Base-by-base conservation (phyloP, 2,113 vertebrate genomes). In the Proteles cristata region DNA sequence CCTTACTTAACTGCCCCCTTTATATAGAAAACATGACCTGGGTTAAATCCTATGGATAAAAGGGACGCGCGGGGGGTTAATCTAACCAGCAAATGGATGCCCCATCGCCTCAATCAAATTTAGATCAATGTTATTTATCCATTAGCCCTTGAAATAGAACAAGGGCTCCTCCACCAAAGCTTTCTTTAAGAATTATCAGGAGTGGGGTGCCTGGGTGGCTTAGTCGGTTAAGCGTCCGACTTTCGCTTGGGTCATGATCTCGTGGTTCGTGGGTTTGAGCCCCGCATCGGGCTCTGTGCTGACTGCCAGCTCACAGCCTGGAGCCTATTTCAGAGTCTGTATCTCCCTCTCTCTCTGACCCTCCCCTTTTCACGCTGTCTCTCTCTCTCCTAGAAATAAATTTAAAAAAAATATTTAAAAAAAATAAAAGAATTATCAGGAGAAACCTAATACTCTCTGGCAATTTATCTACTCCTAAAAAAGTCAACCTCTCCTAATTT, bases 401-500 rank as follows among this genome's bases (percentile, higher is more conserved):
- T 39, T 39, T n/a, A n/a, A n/a, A 39, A 39, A 39, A 39, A 39
- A 39, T 39, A 39, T 39, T 39, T 39, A 39, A 39, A 39, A 39
- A 39, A 39, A 39, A 39, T n/a, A n/a, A 39, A 39, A 82, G 93
- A 93, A 98, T 94, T 96, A 98, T 96, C 97, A 96, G 95, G 95
- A 96, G 89, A 98, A 97, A 97, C 77, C 97, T 97, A 95, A 96
- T 96, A 94, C 95, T 97, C 86, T 96, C 94, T 96, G 95, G 94
- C 85, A 98, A 98, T 98, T 98, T 77, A 98, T 95, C 88, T 96
- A 88, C 84, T 97, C 79, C 95, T 98, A 94, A 97, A 98, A 98
- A 98, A 96, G 28, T 98, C 93, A 96, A 95, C 88, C 88, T 96
- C 91, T 98, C 97, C 97, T 98, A 98, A 98, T 97, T 98, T 98